These are phyloP conservation scores for Axea sp. DNA, from an alignment of 2,888 invertebrate species.

Conservation along the genomic window DNA sequence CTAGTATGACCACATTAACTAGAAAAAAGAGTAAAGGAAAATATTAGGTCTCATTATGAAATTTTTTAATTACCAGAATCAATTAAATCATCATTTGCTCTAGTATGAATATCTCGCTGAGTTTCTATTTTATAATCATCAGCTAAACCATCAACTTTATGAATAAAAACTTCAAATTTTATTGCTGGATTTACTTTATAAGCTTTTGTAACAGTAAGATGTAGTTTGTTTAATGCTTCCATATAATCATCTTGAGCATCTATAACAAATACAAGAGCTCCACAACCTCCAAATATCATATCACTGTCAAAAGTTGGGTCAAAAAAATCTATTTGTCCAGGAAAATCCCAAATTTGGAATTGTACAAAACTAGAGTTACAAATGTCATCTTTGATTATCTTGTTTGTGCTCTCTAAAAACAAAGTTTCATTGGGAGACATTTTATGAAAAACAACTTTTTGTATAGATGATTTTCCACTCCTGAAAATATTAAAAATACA, in stretches of 20 bases:
- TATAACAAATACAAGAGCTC: conserved; percentile 98
- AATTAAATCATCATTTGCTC: conserved; percentile 95
- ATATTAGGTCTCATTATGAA: neutral
- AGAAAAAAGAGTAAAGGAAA: no score
- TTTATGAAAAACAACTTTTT: conserved; percentile 99
- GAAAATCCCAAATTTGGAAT: conserved; percentile 99
- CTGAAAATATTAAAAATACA: conserved; percentile 80
- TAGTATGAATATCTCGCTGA: conserved; percentile 97
- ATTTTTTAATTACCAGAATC: conserved; percentile 84
- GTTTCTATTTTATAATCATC: conserved; percentile 99
- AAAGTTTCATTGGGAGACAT: conserved; percentile 99
- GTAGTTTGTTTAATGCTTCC: conserved; percentile 95
- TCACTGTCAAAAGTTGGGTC: conserved; percentile 97
- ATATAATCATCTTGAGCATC: conserved; percentile 99
- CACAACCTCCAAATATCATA: conserved; percentile 97
- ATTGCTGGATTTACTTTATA: conserved; percentile 97
- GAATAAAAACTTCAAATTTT: conserved; percentile 99
- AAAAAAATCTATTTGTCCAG: conserved; percentile 99
- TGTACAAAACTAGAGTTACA: conserved; percentile 98
- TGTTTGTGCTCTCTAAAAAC: conserved; percentile 98
- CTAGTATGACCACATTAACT: no score
- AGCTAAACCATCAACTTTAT: conserved; percentile 99
- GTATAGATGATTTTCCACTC: conserved; percentile 99
- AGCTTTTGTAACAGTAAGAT: conserved; percentile 95
- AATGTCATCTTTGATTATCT: conserved; percentile 98